A percentile compares a stretch with the other conserved stretches of the same genome.
Evolutionary conservation across 2,888 invertebrate genomes (phyloP).

Genomic region (Melieria omissa): DNA sequence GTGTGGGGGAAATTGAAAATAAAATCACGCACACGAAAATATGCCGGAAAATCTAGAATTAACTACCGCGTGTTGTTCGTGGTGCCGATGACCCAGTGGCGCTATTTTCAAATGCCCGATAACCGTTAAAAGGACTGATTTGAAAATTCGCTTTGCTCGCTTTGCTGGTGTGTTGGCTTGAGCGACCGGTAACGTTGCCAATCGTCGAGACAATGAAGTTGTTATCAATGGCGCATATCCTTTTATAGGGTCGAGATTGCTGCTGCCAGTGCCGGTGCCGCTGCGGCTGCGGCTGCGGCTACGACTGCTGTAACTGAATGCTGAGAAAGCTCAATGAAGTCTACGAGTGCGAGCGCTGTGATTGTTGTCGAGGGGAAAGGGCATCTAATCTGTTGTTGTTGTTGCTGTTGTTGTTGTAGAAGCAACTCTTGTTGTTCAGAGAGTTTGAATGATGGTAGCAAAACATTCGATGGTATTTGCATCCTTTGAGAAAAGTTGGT

Average conservation of each 20-base stretch:
- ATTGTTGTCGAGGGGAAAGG: conserved; percentile 5
- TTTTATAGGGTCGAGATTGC: conserved; percentile 57
- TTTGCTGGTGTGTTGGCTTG: neutral
- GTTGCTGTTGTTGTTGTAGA: neutral
- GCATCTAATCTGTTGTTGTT: conserved; percentile 24
- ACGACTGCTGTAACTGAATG: conserved; percentile 1
- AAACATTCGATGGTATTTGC: too few species aligned
- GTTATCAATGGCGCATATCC: conserved; percentile 61
- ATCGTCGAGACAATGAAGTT: conserved; percentile 61
- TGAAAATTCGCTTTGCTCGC: neutral
- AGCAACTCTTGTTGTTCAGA: too few species aligned
- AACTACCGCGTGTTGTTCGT: neutral
- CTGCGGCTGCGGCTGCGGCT: conserved; percentile 1
- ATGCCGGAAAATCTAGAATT: neutral
- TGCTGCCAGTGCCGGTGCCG: conserved; percentile 8
- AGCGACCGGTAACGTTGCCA: conserved; percentile 52
- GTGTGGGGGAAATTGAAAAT: too few species aligned
- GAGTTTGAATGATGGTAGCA: too few species aligned
- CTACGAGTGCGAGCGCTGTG: neutral
- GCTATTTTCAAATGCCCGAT: neutral
- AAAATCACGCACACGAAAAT: neutral
- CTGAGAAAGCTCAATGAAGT: neutral
- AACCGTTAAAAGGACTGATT: conserved; percentile 18
- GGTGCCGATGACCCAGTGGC: neutral
- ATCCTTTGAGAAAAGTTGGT: too few species aligned